A percentile compares a stretch with the other conserved stretches of the same genome.
Conservation (phyloP, 2,888 invertebrate species). For the Phaedon cochleariae region DNA sequence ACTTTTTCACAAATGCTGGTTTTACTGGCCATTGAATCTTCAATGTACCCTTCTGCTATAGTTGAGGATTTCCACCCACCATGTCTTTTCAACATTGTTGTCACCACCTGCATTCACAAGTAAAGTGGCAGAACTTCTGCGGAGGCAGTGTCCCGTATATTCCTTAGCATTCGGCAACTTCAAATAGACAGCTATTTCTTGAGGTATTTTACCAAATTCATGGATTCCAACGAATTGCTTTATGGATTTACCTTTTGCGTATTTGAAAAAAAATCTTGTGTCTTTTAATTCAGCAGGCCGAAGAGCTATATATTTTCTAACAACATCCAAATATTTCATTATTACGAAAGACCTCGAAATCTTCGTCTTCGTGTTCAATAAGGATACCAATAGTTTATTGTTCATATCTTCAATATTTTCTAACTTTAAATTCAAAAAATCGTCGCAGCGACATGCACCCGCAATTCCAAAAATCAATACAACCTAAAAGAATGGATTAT, state of each 20-base stretch:
- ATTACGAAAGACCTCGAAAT: background rate
- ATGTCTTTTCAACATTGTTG: background rate
- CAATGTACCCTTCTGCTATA: background rate
- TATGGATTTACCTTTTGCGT: background rate
- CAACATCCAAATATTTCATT: background rate
- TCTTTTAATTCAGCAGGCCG: background rate
- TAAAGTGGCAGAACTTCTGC: slow-evolving; percentile 1
- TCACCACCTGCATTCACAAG: background rate
- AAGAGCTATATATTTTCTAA: background rate
- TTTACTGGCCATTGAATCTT: too few relatives aligned
- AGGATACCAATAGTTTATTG: background rate
- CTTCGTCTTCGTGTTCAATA: background rate
- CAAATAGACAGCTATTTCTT: slow-evolving; percentile 13
- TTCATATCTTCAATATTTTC: background rate
- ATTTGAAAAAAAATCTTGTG: background rate
- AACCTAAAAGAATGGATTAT: slow-evolving; percentile 7
- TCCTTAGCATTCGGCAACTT: slow-evolving; percentile 10
- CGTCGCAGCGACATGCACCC: slow-evolving; percentile 7
- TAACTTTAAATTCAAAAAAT: background rate
- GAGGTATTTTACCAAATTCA: slow-evolving; percentile 11
- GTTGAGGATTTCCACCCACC: background rate
- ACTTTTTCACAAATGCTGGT: background rate
- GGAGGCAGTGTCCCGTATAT: slow-evolving; percentile 7
- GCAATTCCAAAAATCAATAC: slow-evolving; percentile 4
- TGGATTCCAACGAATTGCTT: background rate